phyloP scores from a whole-genome alignment of 37 sponge, comb jelly and placozoan genomes.

The Ianthella basta region DNA sequence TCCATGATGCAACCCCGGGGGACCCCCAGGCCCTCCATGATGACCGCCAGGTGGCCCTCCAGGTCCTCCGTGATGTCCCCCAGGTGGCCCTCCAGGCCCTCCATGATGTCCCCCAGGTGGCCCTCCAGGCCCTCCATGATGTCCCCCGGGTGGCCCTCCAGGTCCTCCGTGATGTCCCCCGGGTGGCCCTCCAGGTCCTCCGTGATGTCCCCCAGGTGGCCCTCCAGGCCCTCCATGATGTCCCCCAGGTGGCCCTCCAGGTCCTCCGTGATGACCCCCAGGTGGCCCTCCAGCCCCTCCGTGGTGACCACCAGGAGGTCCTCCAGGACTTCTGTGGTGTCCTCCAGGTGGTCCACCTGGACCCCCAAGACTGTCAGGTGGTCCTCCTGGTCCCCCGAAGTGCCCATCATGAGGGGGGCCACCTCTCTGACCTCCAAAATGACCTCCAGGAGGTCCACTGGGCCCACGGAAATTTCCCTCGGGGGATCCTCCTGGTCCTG shows the following conservation, averaged over 20 bases:
- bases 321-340: not conserved
- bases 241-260: no score
- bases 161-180: constrained; percentile 17
- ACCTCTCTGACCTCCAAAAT: no score
- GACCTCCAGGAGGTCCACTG: constrained; percentile 14
- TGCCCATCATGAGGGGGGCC: constrained; percentile 4
- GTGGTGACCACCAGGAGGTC: not conserved
- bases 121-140: not conserved
- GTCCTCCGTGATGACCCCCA: no score
- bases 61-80: no score
- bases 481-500: no score
- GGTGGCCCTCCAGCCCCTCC: constrained; percentile 4
- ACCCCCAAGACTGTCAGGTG: not conserved
- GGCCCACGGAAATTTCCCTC: not conserved
- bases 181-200: constrained; percentile 29
- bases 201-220: constrained; percentile 61
- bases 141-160: not conserved
- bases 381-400: not conserved
- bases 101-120: no score
- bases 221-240: constrained; percentile 27
- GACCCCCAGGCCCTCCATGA: no score
- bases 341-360: constrained; percentile 11
- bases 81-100: no score
- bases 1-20: no score
- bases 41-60: no score